Base-by-base conservation (phyloP, 1,140 invertebrate species). In the Cydia fagiglandana region DNA sequence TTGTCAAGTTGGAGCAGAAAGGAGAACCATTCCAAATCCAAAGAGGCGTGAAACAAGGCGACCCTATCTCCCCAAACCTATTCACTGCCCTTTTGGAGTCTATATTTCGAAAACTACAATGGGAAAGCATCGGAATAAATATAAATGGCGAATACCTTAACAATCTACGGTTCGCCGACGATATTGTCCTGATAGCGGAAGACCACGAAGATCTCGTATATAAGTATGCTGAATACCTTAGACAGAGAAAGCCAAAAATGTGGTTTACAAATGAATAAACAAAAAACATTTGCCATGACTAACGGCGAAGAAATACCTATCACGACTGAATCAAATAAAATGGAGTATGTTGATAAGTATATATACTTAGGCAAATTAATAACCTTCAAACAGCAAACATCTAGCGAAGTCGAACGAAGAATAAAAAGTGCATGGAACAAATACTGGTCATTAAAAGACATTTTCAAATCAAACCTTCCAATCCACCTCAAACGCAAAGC, bases 141-240 rank as follows among this genome's bases (percentile, higher is more conserved):
- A 83, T 85, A 68, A 83, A 87, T 47, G 81, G 82, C 1, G 75
- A 83, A 74, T 50, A 78, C 12, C 73, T 86, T 1, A 89, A 41
- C 61, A 79, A 90, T 76, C 77, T 90, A 74, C 78, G 84, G n/a
- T 91, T 91, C 64, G 85, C 86, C 9, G 86, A 90, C 75, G 86
- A 89, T 66, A 61, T 87, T 66, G 78, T 89, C 10, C 38, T 89
- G 15, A 78, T 83, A 28, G 73, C 82, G 6, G 79, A 83, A 17
- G 30, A 61, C 6, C 45, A 76, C 28, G 75, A 73, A 75, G 74
- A 30, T 9, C 61, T 83, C 30, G 73, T 80, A 70, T 12, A 30
- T 41, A n/a, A n/a, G n/a, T n/a, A 83, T 83, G 82, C 4, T 84
- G 41, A 5, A 56, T 13, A 13, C 13, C 34, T 30, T 74, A 30